phyloP scores from a whole-genome alignment of 1,140 invertebrate genomes.

The Nixonia krombeini region DNA sequence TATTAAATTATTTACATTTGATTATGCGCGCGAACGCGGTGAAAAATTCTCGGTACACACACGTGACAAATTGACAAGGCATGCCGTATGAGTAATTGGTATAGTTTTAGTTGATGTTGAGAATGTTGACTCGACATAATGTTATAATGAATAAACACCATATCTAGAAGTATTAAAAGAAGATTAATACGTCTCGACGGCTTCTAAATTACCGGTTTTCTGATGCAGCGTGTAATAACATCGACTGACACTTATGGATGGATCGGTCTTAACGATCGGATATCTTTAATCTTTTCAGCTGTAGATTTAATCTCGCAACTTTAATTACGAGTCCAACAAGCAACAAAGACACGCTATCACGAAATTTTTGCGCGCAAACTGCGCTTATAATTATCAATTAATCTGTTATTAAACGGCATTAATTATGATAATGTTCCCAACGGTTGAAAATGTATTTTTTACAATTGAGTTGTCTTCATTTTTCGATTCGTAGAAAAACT shows the following conservation, averaged over 20 bases:
- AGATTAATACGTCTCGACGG: slow-evolving; percentile 23
- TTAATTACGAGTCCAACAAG: slow-evolving; percentile 13
- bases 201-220: slow-evolving; percentile 27
- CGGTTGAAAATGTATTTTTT: too few relatives aligned
- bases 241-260: slow-evolving; percentile 25
- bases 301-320: slow-evolving; percentile 8
- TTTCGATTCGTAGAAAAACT: too few relatives aligned
- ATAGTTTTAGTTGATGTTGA: slow-evolving; percentile 10
- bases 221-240: slow-evolving; percentile 22
- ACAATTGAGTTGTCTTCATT: too few relatives aligned
- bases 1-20: background rate
- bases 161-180: slow-evolving; percentile 19
- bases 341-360: slow-evolving; percentile 10
- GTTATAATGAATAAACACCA: slow-evolving; percentile 16
- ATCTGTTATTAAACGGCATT: too few relatives aligned
- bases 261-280: slow-evolving; percentile 18
- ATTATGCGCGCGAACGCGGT: background rate
- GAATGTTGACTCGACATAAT: slow-evolving; percentile 16
- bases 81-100: slow-evolving; percentile 10
- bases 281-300: slow-evolving; percentile 24
- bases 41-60: background rate
- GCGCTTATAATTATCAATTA: slow-evolving; percentile 1
- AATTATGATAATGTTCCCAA: too few relatives aligned
- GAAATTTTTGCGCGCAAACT: slow-evolving; percentile 8
- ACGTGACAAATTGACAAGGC: slow-evolving; percentile 10